These are phyloP conservation scores for Platycnemis pennipes DNA, from an alignment of 2,888 invertebrate species.

Conservation along the genomic window DNA sequence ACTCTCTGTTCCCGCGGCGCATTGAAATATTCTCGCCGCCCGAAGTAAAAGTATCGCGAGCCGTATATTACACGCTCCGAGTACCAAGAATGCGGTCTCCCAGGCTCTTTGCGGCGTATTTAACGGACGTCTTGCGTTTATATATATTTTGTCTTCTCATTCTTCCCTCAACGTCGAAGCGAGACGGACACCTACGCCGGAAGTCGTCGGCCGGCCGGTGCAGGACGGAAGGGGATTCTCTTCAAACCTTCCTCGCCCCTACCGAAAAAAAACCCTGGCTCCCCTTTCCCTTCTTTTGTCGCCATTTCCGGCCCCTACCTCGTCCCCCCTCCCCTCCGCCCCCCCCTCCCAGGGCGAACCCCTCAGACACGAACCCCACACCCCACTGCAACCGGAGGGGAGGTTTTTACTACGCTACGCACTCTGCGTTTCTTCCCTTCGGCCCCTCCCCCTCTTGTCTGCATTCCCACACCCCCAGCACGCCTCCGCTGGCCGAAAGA, in stretches of 20 bases:
- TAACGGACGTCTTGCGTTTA: conserved; percentile 3
- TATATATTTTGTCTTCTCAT: background rate
- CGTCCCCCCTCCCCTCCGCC: background rate
- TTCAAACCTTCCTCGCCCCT: background rate
- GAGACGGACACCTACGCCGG: conserved; percentile 3
- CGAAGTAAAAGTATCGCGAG: background rate
- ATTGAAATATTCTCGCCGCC: background rate
- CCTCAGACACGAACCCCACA: background rate
- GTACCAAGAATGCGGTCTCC: background rate
- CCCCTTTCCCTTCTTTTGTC: background rate
- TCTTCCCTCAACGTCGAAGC: background rate
- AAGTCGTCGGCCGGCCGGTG: conserved; percentile 5
- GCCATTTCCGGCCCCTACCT: background rate
- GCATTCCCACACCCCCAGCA: background rate
- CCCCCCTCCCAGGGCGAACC: background rate
- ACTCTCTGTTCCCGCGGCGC: background rate
- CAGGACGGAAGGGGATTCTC: conserved; percentile 28
- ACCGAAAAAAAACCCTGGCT: conserved; percentile 27
- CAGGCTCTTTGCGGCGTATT: background rate
- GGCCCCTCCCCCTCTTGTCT: no score
- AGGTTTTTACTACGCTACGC: conserved; percentile 3
- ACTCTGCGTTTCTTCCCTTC: background rate
- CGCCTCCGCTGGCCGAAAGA: background rate
- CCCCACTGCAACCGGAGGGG: background rate
- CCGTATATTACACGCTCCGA: background rate